Evolutionary conservation across 2,797 vertebrate genomes (phyloP), one percentile per base, ranked within the genome.

Genomic region (Enteromius anoplus): DNA sequence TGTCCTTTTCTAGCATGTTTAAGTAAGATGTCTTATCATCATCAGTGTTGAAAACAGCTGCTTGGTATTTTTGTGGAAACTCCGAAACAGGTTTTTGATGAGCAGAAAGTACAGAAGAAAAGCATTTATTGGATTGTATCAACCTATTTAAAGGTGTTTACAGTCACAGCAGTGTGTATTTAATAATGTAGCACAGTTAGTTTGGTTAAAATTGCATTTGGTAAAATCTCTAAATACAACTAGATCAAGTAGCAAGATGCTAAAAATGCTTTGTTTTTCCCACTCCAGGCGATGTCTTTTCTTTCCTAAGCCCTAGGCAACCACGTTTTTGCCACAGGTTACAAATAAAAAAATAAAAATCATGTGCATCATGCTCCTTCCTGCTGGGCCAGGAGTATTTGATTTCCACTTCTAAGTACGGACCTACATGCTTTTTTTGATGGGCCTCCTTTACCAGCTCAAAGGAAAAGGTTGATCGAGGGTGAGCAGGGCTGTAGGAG

Each of bases 351-450:
- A 77, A 65, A 4, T 9, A 32, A 32, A 64, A 64, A 32, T 32
- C 29, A 32, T 64, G 37, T 60, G 6, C 37, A 77, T 47, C 60
- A 75, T 26, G 47, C 47, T 73, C 47, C 5, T 34, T 21, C 55
- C 37, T 60, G 53, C 21, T 73, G 58, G 21, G 17, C 66, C 45
- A 75, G 49, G 29, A 21, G 10, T 11, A 12, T 66, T 10, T 6
- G 15, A 40, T 21, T 66, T n/a, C 66, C 9, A 66, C 62, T 55
- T 82, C 66, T 55, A 45, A 65, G 23, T 23, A 5, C 60, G 37
- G 45, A 81, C 69, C 80, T 32, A 80, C 23, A 72, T 80, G 60
- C 47, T 81, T 62, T 79, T 79, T 84, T 51, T 58, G 34, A 62
- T 73, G 69, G 12, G 6, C 32, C 37, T 83, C 45, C 70, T 79